Conservation (phyloP, 2,797 vertebrate species). For the Champsocephalus esox region DNA sequence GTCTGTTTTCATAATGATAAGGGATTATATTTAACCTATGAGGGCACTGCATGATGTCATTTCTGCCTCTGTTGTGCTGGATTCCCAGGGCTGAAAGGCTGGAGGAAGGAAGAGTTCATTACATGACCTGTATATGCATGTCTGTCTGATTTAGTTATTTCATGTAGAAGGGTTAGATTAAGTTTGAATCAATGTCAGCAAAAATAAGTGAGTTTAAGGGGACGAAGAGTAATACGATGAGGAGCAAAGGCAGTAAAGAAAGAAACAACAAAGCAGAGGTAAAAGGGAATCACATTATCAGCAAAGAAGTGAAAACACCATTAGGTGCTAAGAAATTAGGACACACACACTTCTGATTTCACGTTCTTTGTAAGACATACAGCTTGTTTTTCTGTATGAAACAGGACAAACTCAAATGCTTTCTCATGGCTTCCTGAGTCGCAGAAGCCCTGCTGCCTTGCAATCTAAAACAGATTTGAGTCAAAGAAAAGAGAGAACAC, state of each 20-base stretch:
- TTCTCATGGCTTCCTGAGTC: constrained; percentile 50
- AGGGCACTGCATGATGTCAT: constrained; percentile 60
- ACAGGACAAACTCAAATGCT: constrained; percentile 35
- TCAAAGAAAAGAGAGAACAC: constrained; percentile 11
- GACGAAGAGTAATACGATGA: constrained; percentile 31
- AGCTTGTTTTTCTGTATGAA: constrained; percentile 30
- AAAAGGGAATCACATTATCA: background rate
- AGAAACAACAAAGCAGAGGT: constrained; percentile 10
- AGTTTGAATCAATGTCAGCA: constrained; percentile 53
- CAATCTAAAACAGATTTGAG: constrained; percentile 65
- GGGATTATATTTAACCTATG: constrained; percentile 41
- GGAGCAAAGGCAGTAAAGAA: constrained; percentile 5
- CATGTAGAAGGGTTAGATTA: constrained; percentile 21
- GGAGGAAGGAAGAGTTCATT: constrained; percentile 64
- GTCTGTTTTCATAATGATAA: constrained; percentile 38
- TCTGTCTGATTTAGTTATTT: constrained; percentile 43
- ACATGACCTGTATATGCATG: constrained; percentile 68
- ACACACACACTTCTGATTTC: constrained; percentile 4
- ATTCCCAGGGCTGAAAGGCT: constrained; percentile 70
- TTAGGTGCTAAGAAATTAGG: background rate
- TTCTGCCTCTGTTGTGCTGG: constrained; percentile 37
- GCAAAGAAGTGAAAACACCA: background rate
- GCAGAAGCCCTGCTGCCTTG: constrained; percentile 49
- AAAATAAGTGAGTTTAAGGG: constrained; percentile 51
- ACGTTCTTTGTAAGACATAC: constrained; percentile 24